These are phyloP conservation scores for Ditula angustiorana DNA, from an alignment of 2,888 invertebrate genomes.

Conservation along the genomic window DNA sequence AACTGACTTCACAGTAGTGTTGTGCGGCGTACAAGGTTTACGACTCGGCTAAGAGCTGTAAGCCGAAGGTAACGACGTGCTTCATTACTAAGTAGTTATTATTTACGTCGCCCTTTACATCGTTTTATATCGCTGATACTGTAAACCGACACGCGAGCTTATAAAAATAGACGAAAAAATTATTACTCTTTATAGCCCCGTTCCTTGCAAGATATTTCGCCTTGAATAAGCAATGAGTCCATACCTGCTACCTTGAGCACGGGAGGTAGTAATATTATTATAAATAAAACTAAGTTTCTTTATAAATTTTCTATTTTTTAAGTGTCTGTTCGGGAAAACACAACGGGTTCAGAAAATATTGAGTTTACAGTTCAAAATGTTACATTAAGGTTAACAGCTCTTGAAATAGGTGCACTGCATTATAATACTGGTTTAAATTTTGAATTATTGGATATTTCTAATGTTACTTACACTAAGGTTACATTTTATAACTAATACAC, in stretches of 20 bases:
- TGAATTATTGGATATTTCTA: slow-evolving; percentile 45
- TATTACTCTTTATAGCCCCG: slow-evolving; percentile 39
- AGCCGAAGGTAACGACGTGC: slow-evolving; percentile 66
- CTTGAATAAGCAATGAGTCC: slow-evolving; percentile 36
- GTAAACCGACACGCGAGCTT: slow-evolving; percentile 54
- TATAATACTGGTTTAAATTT: slow-evolving; percentile 49
- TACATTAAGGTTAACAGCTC: slow-evolving; percentile 46
- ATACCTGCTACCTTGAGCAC: slow-evolving; percentile 9
- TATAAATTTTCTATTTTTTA: slow-evolving; percentile 73
- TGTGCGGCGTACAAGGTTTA: slow-evolving; percentile 51
- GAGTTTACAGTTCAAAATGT: slow-evolving; percentile 53
- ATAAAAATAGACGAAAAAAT: slow-evolving; percentile 49
- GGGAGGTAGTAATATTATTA: slow-evolving; percentile 21
- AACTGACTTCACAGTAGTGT: slow-evolving; percentile 48
- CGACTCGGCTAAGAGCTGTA: slow-evolving; percentile 62
- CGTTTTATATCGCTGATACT: slow-evolving; percentile 57
- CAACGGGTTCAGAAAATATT: slow-evolving; percentile 75
- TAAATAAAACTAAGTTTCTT: slow-evolving; percentile 53
- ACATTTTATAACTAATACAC: slow-evolving; percentile 76
- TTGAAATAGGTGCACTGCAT: slow-evolving; percentile 52
- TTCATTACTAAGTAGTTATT: slow-evolving; percentile 71
- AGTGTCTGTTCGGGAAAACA: slow-evolving; percentile 62
- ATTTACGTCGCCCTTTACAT: slow-evolving; percentile 62
- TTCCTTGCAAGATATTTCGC: slow-evolving; percentile 33
- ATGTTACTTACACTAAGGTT: slow-evolving; percentile 59